Percentiles rank a stretch among this genome's conserved stretches.
phyloP scores from a whole-genome alignment of 2,113 vertebrate genomes.

The Amblyornis subalaris region DNA sequence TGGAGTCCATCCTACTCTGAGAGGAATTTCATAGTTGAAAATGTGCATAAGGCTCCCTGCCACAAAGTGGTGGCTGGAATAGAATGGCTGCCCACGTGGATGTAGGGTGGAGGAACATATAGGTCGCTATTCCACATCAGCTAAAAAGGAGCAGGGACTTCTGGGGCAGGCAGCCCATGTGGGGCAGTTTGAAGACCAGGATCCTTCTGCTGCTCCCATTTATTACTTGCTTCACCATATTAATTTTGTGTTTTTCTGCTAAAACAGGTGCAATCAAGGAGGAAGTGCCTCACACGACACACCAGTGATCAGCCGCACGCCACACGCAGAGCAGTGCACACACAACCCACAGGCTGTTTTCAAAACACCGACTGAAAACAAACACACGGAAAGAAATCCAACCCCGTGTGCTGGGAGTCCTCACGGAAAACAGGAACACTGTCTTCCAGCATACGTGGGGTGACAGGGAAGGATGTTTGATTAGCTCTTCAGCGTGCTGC shows the following conservation, averaged over 20 bases:
- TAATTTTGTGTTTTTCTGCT: neutral
- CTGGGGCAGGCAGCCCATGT: neutral
- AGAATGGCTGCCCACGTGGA: fast-evolving
- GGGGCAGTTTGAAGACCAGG: neutral
- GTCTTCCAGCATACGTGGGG: neutral
- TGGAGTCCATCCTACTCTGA: neutral
- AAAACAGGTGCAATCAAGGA: neutral
- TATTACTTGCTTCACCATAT: neutral
- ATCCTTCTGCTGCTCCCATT: neutral
- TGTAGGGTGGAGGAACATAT: fast-evolving
- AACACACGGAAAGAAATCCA: neutral
- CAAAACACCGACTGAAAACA: conserved; percentile 24
- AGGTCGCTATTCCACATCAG: fast-evolving
- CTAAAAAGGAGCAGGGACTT: too few relatives aligned
- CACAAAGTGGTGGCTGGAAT: neutral
- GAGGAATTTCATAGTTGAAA: neutral
- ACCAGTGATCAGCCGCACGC: neutral
- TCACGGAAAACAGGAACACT: neutral
- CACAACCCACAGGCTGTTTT: neutral
- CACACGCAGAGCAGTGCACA: neutral
- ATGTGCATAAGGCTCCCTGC: neutral
- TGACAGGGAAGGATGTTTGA: neutral
- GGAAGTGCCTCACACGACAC: neutral
- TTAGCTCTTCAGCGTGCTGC: neutral
- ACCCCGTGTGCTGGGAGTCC: neutral